Evolutionary conservation across 2,797 vertebrate species (phyloP), one percentile per base, ranked within the genome.

Genomic region (Pseudochirops corinnae): DNA sequence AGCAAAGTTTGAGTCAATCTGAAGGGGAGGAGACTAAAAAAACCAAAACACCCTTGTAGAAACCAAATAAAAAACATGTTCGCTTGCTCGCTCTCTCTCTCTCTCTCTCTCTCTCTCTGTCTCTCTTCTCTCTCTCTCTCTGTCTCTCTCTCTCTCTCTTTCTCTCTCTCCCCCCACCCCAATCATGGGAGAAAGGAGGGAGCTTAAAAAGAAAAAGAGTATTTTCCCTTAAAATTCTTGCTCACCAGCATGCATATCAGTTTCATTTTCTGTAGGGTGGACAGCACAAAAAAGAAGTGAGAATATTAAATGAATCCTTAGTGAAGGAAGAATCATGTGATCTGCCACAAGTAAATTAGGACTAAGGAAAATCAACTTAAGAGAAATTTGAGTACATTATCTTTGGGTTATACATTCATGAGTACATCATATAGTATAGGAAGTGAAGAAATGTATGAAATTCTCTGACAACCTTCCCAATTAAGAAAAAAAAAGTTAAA

Each of bases 211-310:
- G 90, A 94, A 93, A 87, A 92, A 93, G 26, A 91, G 18, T n/a
- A n/a, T 94, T 95, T 95, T 74, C 82, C 92, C 94, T 96, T 96
- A 96, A 93, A 97, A 96, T 95, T 97, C 93, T 46, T 91, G 91
- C 93, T 97, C 82, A 62, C 62, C 90, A 93, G 60, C 96, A 97
- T 93, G 92, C 67, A 90, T 96, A 62, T 93, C 98, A 96, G 97
- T 98, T 98, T 98, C 97, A 97, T 97, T 98, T 98, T 97, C 92
- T 94, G 93, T 93, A 92, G 98, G 95, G 98, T 96, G 97, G 95
- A 95, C 96, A 97, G 97, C 95, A 97, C 98, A 98, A 99, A 97
- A 98, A 98, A 98, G 98, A 99, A 98, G 98, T 98, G 96, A 98
- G 95, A 98, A 96, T 97, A 98, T 97, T 97, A 97, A 98, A 97